Percentiles rank a stretch among this genome's conserved stretches.
Conservation (phyloP, 2,797 vertebrate species). For the Diceros bicornis region DNA sequence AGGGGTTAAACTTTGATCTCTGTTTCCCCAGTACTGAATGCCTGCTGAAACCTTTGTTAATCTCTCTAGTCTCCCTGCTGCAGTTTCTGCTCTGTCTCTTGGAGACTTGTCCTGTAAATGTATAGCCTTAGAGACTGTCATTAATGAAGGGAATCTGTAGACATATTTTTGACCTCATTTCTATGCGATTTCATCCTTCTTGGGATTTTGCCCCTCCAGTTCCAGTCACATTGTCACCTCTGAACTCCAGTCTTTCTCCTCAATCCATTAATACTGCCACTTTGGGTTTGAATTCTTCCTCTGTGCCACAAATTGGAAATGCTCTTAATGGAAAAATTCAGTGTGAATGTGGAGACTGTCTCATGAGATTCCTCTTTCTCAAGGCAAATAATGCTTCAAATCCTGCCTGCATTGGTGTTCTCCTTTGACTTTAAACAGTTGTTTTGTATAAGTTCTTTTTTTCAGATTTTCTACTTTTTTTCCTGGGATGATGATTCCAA, state of each 20-base stretch:
- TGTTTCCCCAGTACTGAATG: not conserved
- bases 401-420: not conserved
- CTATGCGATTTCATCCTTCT: not conserved
- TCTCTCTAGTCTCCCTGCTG: not conserved
- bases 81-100: not conserved
- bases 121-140: not conserved
- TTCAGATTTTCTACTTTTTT: not conserved
- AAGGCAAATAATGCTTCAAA: not conserved
- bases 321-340: not conserved
- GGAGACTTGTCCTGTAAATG: not conserved
- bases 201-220: not conserved
- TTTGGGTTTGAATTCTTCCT: not conserved
- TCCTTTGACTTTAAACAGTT: not conserved
- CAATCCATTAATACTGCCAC: not conserved
- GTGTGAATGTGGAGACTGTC: not conserved
- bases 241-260: not conserved
- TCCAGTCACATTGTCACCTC: not conserved
- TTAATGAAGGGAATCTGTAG: not conserved
- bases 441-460: not conserved
- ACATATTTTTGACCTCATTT: not conserved
- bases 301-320: not conserved
- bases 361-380: not conserved
- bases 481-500: not conserved
- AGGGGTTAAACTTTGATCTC: not conserved
- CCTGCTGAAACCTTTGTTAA: not conserved